Conservation (phyloP, 2,888 invertebrate genomes). For the Arge pagana region DNA sequence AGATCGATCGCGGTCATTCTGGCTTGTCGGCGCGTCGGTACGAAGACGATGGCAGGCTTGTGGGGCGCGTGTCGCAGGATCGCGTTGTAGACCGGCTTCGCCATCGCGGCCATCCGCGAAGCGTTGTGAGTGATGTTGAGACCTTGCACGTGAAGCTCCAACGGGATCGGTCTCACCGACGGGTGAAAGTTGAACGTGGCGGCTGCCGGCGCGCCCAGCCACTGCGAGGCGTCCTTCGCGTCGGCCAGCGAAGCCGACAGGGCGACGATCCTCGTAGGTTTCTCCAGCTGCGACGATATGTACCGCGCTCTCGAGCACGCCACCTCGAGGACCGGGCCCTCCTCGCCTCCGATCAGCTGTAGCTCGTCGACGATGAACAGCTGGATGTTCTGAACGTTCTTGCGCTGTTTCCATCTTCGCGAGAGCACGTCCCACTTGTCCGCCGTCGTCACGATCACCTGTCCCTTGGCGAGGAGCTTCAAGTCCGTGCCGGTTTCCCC, state of each 20-base stretch:
- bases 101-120: constrained; percentile 95
- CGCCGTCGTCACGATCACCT: constrained; percentile 95
- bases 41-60: constrained; percentile 88
- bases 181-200: constrained; percentile 99
- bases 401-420: constrained; percentile 97
- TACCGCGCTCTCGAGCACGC: constrained; percentile 93
- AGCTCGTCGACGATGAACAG: constrained; percentile 96
- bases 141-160: constrained; percentile 94
- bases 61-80: constrained; percentile 82
- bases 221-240: constrained; percentile 93
- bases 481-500: constrained; percentile 98
- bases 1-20: constrained; percentile 95
- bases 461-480: constrained; percentile 88
- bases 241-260: constrained; percentile 92
- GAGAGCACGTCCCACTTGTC: constrained; percentile 99
- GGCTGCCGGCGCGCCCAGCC: constrained; percentile 93
- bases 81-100: constrained; percentile 95
- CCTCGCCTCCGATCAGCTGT: constrained; percentile 86
- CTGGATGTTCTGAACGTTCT: constrained; percentile 96
- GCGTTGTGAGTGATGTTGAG: constrained; percentile 98
- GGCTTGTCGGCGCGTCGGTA: constrained; percentile 88
- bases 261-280: constrained; percentile 90
- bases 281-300: constrained; percentile 92
- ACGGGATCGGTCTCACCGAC: constrained; percentile 90
- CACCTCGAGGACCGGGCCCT: constrained; percentile 92